Conservation (phyloP, 2,113 vertebrate genomes). For the Scalopus aquaticus region DNA sequence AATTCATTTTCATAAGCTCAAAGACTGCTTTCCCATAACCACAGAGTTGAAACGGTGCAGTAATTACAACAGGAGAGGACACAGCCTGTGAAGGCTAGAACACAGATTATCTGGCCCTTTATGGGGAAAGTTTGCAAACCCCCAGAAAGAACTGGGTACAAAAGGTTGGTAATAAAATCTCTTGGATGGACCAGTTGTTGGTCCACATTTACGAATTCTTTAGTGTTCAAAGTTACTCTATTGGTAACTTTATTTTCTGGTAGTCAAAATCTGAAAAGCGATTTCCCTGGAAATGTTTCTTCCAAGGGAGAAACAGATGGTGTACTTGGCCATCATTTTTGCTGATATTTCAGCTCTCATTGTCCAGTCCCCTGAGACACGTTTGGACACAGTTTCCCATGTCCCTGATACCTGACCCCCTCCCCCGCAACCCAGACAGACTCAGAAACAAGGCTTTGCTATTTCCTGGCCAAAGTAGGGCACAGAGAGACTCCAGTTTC, state of each 20-base stretch:
- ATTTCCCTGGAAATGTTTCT: background rate
- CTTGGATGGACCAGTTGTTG: background rate
- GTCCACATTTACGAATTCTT: background rate
- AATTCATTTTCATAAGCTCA: background rate
- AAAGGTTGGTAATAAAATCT: background rate
- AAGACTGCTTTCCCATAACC: background rate
- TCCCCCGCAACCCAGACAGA: background rate
- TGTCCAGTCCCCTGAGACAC: background rate
- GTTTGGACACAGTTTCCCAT: background rate
- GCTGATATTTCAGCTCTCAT: background rate
- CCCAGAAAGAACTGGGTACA: background rate
- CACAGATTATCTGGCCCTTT: background rate
- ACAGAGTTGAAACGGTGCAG: background rate
- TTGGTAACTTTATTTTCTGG: background rate
- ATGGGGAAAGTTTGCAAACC: background rate
- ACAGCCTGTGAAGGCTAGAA: background rate
- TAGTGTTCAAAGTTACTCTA: background rate
- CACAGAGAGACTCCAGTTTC: background rate
- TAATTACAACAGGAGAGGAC: background rate
- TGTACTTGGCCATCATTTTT: background rate
- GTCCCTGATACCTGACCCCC: slow-evolving; percentile 9
- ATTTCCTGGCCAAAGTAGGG: slow-evolving; percentile 27
- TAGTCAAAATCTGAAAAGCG: background rate
- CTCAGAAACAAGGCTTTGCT: slow-evolving; percentile 47
- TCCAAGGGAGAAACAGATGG: background rate